Percentiles rank a stretch among this genome's conserved stretches.
Evolutionary conservation across 2,113 vertebrate genomes (phyloP).

Genomic region (Paradoxurus hermaphroditus): DNA sequence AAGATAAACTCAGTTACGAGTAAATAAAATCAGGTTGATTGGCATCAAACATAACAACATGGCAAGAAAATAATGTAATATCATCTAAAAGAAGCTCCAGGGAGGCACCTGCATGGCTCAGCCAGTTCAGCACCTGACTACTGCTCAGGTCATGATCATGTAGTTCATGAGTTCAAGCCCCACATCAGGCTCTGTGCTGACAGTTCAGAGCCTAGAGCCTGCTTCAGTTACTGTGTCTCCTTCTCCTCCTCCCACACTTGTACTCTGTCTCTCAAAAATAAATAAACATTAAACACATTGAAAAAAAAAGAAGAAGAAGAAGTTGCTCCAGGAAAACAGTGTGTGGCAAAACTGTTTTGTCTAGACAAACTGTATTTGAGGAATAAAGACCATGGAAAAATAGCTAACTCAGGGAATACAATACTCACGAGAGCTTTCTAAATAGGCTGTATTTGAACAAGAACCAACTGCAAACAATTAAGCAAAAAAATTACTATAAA

Average conservation of each 20-base stretch:
- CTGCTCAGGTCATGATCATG: too few relatives aligned
- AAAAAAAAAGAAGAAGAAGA: too few relatives aligned
- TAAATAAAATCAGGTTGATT: not conserved
- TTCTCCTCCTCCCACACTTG: too few relatives aligned
- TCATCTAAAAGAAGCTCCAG: not conserved
- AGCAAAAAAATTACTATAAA: not conserved
- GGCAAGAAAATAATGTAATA: not conserved
- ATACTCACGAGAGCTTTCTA: not conserved
- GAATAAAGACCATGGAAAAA: not conserved
- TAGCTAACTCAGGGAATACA: not conserved
- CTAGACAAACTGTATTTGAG: not conserved
- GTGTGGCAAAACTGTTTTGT: not conserved
- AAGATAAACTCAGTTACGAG: not conserved
- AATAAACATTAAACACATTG: too few relatives aligned
- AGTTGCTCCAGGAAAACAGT: not conserved
- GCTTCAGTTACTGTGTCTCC: too few relatives aligned
- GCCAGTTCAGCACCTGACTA: too few relatives aligned
- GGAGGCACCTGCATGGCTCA: too few relatives aligned
- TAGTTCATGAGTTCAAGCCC: too few relatives aligned
- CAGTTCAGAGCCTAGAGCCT: too few relatives aligned
- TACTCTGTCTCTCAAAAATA: too few relatives aligned
- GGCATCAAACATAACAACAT: too few relatives aligned
- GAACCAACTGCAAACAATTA: not conserved
- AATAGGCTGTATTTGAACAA: not conserved
- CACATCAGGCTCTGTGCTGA: too few relatives aligned